Conservation (phyloP, 2,113 vertebrate genomes). For the Chaetorhynchus papuensis region DNA sequence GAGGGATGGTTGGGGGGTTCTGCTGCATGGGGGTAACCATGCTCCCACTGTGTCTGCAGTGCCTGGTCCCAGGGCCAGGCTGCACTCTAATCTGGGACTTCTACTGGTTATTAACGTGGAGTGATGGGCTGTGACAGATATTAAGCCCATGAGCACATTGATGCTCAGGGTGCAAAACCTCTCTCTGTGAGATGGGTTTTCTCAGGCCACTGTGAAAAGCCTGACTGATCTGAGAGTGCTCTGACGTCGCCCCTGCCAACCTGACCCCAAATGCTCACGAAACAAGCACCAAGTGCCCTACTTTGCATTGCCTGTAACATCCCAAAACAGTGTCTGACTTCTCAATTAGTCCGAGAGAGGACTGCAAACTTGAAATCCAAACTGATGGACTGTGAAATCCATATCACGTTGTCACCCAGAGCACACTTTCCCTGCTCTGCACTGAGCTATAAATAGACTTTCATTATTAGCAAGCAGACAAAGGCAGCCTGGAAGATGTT, state of each 20-base stretch:
- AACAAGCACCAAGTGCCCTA: background rate
- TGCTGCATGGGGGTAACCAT: background rate
- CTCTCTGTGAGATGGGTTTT: conserved; percentile 10
- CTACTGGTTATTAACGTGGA: background rate
- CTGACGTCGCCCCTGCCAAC: background rate
- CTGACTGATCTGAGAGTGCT: background rate
- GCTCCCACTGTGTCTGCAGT: background rate
- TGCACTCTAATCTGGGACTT: background rate
- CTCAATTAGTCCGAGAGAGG: background rate
- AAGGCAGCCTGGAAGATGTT: conserved; percentile 56
- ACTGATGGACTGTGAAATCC: conserved; percentile 60
- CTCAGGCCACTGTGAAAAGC: conserved; percentile 15
- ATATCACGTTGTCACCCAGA: conserved; percentile 50
- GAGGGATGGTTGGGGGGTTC: background rate
- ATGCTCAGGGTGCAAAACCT: background rate
- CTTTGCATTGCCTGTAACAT: conserved; percentile 35
- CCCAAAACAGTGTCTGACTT: conserved; percentile 38
- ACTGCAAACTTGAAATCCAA: conserved; percentile 36
- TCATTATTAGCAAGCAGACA: conserved; percentile 63
- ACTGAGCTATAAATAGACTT: conserved; percentile 58
- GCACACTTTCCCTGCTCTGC: conserved; percentile 42
- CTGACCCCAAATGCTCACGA: conserved; percentile 15
- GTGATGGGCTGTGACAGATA: background rate
- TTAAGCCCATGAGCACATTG: background rate
- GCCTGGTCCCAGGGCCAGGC: background rate